Evolutionary conservation across 2,113 vertebrate genomes (phyloP).

Genomic region (Dinomys branickii): DNA sequence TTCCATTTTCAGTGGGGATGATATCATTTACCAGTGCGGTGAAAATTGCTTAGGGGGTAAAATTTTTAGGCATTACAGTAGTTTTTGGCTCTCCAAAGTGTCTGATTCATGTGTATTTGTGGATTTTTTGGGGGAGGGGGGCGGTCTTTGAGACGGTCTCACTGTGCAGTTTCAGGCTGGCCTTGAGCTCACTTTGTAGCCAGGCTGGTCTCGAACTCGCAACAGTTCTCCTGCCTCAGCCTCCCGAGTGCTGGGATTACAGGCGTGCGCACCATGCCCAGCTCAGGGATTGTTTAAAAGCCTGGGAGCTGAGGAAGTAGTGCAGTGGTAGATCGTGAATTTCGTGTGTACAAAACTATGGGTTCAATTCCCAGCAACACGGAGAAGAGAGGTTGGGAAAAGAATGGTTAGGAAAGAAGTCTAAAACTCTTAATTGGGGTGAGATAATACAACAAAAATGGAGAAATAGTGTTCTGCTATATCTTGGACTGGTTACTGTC

Average conservation of each 20-base stretch:
- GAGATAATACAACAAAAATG: background rate
- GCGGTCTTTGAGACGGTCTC: too few species aligned
- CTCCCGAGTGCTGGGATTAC: too few species aligned
- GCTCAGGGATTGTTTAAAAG: background rate
- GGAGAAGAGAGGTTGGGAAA: background rate
- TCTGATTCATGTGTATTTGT: background rate
- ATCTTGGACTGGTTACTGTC: background rate
- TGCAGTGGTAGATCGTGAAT: background rate
- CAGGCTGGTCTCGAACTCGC: too few species aligned
- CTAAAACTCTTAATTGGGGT: background rate
- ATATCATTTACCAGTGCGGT: background rate
- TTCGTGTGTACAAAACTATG: background rate
- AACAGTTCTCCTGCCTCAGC: too few species aligned
- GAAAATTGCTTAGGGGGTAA: background rate
- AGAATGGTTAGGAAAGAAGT: background rate
- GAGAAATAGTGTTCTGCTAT: background rate
- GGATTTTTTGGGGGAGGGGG: too few species aligned
- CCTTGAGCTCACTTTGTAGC: too few species aligned
- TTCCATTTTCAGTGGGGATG: background rate
- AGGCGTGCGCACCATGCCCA: too few species aligned
- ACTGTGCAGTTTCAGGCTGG: too few species aligned
- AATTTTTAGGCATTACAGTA: background rate
- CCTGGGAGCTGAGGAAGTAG: background rate
- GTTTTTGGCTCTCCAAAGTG: background rate
- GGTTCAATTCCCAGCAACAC: background rate